Evolutionary conservation across 2,113 vertebrate species (phyloP).

Genomic region (Scalopus aquaticus): DNA sequence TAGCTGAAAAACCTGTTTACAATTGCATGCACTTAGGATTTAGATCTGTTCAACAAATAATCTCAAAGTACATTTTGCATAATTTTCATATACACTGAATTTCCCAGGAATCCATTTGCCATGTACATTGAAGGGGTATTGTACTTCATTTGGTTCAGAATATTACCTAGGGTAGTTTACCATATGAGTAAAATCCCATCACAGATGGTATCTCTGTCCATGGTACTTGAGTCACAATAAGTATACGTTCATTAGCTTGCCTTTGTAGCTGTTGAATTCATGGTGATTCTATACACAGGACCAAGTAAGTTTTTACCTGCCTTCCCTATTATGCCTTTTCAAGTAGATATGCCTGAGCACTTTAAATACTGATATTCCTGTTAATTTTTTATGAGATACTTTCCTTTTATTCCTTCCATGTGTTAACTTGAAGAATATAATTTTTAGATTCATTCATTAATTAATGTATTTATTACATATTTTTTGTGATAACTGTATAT

Average conservation of each 20-base stretch:
- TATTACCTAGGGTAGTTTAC: neutral
- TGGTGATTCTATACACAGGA: neutral
- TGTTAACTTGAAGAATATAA: neutral
- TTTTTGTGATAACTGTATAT: no score
- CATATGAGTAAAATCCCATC: neutral
- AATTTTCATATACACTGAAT: conserved; percentile 7
- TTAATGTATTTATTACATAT: no score
- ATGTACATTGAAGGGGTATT: neutral
- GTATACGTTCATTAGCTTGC: neutral
- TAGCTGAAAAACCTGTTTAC: conserved; percentile 19
- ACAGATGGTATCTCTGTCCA: neutral
- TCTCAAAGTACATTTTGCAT: conserved; percentile 16
- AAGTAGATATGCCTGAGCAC: neutral
- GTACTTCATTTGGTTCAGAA: conserved; percentile 16
- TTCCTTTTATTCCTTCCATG: conserved; percentile 16
- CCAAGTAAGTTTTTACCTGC: neutral
- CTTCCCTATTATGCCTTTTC: neutral
- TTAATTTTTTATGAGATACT: conserved; percentile 52
- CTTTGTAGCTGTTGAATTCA: neutral
- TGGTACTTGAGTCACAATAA: neutral
- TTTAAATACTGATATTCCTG: conserved; percentile 41
- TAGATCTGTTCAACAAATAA: conserved; percentile 38
- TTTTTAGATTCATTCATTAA: neutral
- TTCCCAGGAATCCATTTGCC: neutral
- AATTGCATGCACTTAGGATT: conserved; percentile 47